A percentile compares a stretch with the other conserved stretches of the same genome.
Evolutionary conservation across 2,113 vertebrate genomes (phyloP).

Genomic region (Talpa occidentalis): DNA sequence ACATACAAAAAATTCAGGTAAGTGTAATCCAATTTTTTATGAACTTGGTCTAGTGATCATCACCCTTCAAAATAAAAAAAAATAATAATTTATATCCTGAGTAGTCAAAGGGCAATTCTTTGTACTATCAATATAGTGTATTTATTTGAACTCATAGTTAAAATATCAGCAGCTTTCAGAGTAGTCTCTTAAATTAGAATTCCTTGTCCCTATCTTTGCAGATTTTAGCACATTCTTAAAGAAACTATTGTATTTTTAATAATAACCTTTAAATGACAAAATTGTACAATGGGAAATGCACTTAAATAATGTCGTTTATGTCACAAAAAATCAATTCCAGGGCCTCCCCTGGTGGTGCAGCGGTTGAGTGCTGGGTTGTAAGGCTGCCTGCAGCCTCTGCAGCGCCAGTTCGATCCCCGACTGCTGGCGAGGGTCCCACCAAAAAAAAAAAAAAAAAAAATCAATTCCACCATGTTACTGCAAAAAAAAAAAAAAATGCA

Average conservation of each 20-base stretch:
- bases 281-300: too few species aligned
- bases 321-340: too few species aligned
- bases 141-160: not conserved
- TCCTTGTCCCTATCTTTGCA: not conserved
- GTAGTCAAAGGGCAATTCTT: not conserved
- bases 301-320: not conserved
- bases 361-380: too few species aligned
- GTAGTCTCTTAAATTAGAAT: not conserved
- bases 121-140: not conserved
- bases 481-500: too few species aligned
- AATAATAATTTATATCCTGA: not conserved
- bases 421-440: too few species aligned
- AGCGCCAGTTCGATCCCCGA: too few species aligned
- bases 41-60: not conserved
- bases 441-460: too few species aligned
- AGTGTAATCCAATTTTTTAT: constrained; percentile 21
- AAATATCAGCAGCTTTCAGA: not conserved
- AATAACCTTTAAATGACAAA: not conserved
- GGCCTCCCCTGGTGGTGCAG: too few species aligned
- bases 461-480: too few species aligned
- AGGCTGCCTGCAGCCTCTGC: too few species aligned
- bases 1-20: constrained; percentile 30
- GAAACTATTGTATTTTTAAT: not conserved
- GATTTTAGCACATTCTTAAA: not conserved
- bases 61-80: not conserved